Percentiles rank a stretch among this genome's conserved stretches.
phyloP scores from a whole-genome alignment of 2,888 invertebrate genomes.

The Drosophila rubida region DNA sequence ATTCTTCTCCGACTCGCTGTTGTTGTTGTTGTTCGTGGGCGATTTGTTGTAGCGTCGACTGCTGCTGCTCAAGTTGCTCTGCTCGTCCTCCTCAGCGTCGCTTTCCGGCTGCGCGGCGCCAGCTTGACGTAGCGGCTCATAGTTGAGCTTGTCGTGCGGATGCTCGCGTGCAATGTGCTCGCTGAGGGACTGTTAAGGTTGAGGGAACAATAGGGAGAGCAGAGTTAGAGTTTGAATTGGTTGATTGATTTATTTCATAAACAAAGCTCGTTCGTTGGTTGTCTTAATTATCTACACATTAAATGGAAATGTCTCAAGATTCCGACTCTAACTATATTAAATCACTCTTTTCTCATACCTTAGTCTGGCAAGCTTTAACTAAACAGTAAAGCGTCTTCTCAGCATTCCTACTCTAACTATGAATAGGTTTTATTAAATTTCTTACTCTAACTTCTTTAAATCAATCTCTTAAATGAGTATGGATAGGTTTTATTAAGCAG shows the following conservation, averaged over 20 bases:
- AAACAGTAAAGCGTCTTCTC: too few relatives aligned
- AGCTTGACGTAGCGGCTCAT: slow-evolving; percentile 63
- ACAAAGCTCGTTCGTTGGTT: too few relatives aligned
- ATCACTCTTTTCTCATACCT: too few relatives aligned
- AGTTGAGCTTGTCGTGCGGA: slow-evolving; percentile 83
- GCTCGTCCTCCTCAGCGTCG: slow-evolving; percentile 69
- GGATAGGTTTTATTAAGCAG: too few relatives aligned
- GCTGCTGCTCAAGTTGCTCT: slow-evolving; percentile 68
- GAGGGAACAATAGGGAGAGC: not conserved
- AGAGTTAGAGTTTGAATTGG: not conserved
- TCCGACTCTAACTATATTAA: too few relatives aligned
- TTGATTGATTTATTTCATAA: too few relatives aligned
- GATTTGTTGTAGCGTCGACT: slow-evolving; percentile 65
- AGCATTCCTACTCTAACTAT: too few relatives aligned
- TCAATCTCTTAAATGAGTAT: too few relatives aligned
- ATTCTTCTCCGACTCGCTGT: slow-evolving; percentile 61
- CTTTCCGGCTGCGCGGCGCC: slow-evolving; percentile 66
- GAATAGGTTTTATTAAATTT: too few relatives aligned
- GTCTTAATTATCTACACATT: not conserved
- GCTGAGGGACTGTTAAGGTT: slow-evolving; percentile 81
- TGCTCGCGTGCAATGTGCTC: slow-evolving; percentile 85
- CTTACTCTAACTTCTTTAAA: too few relatives aligned
- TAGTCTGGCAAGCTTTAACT: too few relatives aligned
- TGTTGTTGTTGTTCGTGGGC: slow-evolving; percentile 47
- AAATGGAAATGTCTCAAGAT: too few relatives aligned